phyloP scores from a whole-genome alignment of 2,888 invertebrate species.

The Ectropis crepuscularia region DNA sequence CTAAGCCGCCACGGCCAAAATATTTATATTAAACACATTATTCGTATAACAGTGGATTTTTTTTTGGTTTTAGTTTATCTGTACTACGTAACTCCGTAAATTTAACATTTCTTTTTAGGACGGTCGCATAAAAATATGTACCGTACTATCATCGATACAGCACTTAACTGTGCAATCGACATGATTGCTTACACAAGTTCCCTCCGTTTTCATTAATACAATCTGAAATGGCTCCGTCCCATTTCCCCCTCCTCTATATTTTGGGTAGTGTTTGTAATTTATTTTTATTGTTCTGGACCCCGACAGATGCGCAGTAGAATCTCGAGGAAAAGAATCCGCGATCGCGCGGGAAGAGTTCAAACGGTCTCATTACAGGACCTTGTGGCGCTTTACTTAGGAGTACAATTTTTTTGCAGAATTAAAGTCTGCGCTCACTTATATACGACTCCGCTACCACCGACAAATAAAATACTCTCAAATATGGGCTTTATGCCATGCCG shows the following conservation, averaged over 20 bases:
- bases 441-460: no score
- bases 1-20: no score
- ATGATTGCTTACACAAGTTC: slow-evolving; percentile 17
- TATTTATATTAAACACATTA: no score
- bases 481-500: no score
- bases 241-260: slow-evolving; percentile 23
- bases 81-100: no score
- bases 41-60: no score
- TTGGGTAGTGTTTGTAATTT: slow-evolving; percentile 34
- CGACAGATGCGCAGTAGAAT: slow-evolving; percentile 31
- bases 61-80: no score
- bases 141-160: neutral
- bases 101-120: no score
- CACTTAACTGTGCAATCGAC: slow-evolving; percentile 1
- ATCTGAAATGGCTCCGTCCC: slow-evolving; percentile 23
- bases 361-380: slow-evolving; percentile 10
- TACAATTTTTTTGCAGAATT: no score
- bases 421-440: no score
- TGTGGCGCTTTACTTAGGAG: neutral
- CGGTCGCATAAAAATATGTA: no score
- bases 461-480: no score
- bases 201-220: slow-evolving; percentile 27
- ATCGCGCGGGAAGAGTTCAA: slow-evolving; percentile 13
- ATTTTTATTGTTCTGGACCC: slow-evolving; percentile 29
- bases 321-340: slow-evolving; percentile 18